Evolutionary conservation across 2,797 vertebrate species (phyloP), one percentile per base, ranked within the genome.

Genomic region (Malacoctenus gilli): DNA sequence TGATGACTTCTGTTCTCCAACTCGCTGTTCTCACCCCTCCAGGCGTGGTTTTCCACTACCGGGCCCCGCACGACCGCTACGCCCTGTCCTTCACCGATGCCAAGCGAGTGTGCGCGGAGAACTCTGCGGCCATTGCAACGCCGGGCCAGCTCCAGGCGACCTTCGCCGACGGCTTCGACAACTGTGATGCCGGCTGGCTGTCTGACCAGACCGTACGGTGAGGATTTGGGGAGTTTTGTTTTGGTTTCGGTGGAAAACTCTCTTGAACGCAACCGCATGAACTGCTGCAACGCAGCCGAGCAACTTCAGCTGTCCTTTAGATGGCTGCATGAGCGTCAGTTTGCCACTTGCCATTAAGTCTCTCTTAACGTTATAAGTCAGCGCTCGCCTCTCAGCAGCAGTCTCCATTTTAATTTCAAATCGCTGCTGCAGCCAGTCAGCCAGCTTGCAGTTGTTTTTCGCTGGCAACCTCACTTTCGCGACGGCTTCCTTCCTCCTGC

Each of bases 41-140:
- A 98, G 96, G 96, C 8, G 93, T 96, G 0, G 94, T 97, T 5
- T 99, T 98, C 84, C 96, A 99, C 72, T 99, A 98, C 82, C 93
- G 96, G 3, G 93, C 95, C 0, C 91, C 91, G 16, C 92, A 92
- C 16, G 80, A 93, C 58, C 95, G 96, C 50, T 97, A 99, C 0
- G 88, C 93, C 0, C 84, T 98, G 69, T 90, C 90, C 50, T 97
- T 98, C 5, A 2, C 83, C 0, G 92, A 93, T 0, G 96, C 95
- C 14, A 91, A 86, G 57, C 90, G 86, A 2, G 94, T 94, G 55
- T 98, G 96, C 6, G 16, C 72, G 30, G 92, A 94, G 77, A 96
- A 94, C 85, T 95, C 94, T 0, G 96, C 92, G 0, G 44, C 54
- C 57, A 93, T 98, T 0, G 95, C 96, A 0, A 91, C 92, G 0